These are phyloP conservation scores for Ahaetulla prasina DNA, from an alignment of 2,113 vertebrate genomes.

Conservation along the genomic window DNA sequence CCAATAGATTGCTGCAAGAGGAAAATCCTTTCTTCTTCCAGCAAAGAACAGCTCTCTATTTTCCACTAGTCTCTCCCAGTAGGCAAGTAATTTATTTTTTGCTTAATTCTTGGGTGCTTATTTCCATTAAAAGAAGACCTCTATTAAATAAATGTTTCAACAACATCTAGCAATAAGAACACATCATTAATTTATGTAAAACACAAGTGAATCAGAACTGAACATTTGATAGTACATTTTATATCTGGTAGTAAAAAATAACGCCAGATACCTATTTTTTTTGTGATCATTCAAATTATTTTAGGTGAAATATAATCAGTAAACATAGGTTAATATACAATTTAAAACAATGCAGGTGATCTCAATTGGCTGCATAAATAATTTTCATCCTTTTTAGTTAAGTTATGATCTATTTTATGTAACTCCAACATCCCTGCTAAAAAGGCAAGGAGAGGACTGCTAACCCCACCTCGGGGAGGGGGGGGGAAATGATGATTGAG, in stretches of 20 bases:
- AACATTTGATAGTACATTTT: background rate
- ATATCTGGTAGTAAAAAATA: background rate
- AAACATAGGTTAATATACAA: background rate
- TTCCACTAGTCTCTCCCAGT: background rate
- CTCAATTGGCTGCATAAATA: background rate
- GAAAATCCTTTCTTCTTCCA: background rate
- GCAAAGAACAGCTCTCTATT: background rate
- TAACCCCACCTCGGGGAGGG: background rate
- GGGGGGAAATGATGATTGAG: background rate
- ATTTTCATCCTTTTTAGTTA: background rate
- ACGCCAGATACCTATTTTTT: background rate
- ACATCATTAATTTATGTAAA: background rate
- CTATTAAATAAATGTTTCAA: background rate
- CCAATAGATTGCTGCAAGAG: background rate
- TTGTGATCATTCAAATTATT: background rate
- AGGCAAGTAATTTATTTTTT: background rate
- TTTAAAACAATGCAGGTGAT: background rate
- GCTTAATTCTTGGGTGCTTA: background rate
- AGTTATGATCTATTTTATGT: background rate
- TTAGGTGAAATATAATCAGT: background rate
- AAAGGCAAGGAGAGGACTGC: background rate
- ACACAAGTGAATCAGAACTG: background rate
- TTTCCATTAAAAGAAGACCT: background rate
- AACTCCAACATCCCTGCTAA: background rate
- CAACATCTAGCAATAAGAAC: background rate